Evolutionary conservation across 2,888 invertebrate species (phyloP).

Genomic region (Amaurobius ferox): DNA sequence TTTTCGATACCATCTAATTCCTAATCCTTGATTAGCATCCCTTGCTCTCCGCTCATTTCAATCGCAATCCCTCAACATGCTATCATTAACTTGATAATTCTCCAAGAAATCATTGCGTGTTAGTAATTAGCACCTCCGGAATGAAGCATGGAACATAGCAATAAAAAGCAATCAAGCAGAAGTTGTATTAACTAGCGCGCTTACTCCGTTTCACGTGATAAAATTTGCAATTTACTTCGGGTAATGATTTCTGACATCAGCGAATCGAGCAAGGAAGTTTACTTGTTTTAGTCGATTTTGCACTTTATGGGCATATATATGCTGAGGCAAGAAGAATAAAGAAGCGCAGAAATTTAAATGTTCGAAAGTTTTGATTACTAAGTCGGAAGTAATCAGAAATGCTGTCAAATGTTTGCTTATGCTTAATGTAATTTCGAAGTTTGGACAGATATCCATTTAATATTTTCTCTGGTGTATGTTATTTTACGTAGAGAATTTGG

Average conservation of each 20-base stretch:
- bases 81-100: not conserved
- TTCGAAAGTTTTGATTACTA: not conserved
- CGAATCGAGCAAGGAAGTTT: not conserved
- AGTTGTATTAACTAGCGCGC: not conserved
- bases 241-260: not conserved
- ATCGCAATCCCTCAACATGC: too few relatives aligned
- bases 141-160: not conserved
- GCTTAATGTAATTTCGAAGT: too few relatives aligned
- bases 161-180: constrained; percentile 1
- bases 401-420: too few relatives aligned
- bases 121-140: not conserved
- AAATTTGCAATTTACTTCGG: not conserved
- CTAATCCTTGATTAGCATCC: too few relatives aligned
- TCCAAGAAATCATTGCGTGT: not conserved
- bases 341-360: not conserved
- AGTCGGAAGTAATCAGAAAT: too few relatives aligned
- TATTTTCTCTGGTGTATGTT: too few relatives aligned
- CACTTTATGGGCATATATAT: not conserved
- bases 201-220: not conserved
- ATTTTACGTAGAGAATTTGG: too few relatives aligned
- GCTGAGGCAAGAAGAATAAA: not conserved
- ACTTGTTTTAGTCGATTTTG: not conserved
- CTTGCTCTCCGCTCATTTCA: too few relatives aligned
- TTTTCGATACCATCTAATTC: too few relatives aligned
- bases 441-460: too few relatives aligned